Evolutionary conservation across 2,797 vertebrate genomes (phyloP), one percentile per base, ranked within the genome.

Genomic region (Microhierax caerulescens): DNA sequence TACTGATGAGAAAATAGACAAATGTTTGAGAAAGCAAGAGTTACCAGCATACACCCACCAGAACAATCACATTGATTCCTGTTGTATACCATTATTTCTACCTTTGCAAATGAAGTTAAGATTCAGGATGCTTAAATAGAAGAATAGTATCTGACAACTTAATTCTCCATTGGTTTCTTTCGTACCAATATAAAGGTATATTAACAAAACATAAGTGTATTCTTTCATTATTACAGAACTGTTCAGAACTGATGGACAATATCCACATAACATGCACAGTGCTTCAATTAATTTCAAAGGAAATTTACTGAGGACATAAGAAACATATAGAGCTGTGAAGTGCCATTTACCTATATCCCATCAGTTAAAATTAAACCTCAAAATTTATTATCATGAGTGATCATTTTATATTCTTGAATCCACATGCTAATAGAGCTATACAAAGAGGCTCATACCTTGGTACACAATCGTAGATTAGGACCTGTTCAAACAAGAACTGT

Each of bases 101-200:
- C 57, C 84, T 90, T 76, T 95, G 20, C 79, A 90, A 94, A 93
- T 72, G 70, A 97, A 93, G 68, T 41, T 48, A 22, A 88, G 80
- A 95, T 91, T 87, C 63, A 77, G 87, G 70, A 90, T 89, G 88
- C 90, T 96, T 89, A 30, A 87, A 85, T 74, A 43, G 92, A 97
- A 96, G 88, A 93, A 91, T 23, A 57, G 56, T 34, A 97, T 51
- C 82, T 73, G 68, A 89, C 85, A 97, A 85, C 67, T 93, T 97
- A 73, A 73, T 83, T 96, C 94, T 96, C 53, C 56, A 47, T 34
- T 76, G 73, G 60, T 86, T 95, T 96, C 80, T 93, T 75, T 68
- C 68, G 30, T 85, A 94, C 76, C n/a, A n/a, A n/a, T n/a, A n/a
- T n/a, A n/a, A n/a, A 73, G 43, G 47, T 41, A 54, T 19, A 43